A percentile compares a stretch with the other conserved stretches of the same genome.
Evolutionary conservation across 1,140 invertebrate genomes (phyloP).

Genomic region (Aethina tumida): DNA sequence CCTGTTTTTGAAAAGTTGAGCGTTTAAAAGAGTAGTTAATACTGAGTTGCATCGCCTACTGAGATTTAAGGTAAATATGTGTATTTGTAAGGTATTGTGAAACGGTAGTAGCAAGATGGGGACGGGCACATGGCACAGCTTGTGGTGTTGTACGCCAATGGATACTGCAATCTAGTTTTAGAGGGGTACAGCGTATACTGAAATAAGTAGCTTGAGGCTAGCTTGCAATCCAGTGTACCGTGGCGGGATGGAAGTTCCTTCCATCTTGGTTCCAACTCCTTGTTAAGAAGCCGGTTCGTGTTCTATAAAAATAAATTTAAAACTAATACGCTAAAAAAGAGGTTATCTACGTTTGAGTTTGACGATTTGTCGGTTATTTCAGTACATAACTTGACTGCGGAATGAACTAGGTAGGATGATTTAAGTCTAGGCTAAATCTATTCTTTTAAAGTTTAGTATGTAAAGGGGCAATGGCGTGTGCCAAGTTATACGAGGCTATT

Average conservation of each 20-base stretch:
- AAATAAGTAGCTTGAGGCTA: conserved; percentile 30
- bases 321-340: conserved; percentile 13
- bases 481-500: conserved; percentile 33
- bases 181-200: conserved; percentile 37
- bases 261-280: conserved; percentile 38
- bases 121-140: conserved; percentile 3
- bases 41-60: too few relatives aligned
- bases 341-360: conserved; percentile 24
- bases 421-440: conserved; percentile 32
- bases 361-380: conserved; percentile 20
- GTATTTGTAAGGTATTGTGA: too few relatives aligned
- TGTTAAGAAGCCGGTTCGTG: conserved; percentile 34
- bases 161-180: conserved; percentile 38
- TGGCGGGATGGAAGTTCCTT: conserved; percentile 38
- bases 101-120: too few relatives aligned
- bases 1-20: too few relatives aligned
- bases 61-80: too few relatives aligned
- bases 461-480: conserved; percentile 32
- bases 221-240: conserved; percentile 35
- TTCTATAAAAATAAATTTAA: conserved; percentile 24
- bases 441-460: conserved; percentile 31
- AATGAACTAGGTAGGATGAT: conserved; percentile 38
- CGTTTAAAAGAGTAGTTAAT: too few relatives aligned
- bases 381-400: conserved; percentile 25
- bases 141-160: conserved; percentile 15